These are phyloP conservation scores for Adelosebastes latens DNA, from an alignment of 2,797 vertebrate genomes.

Conservation along the genomic window DNA sequence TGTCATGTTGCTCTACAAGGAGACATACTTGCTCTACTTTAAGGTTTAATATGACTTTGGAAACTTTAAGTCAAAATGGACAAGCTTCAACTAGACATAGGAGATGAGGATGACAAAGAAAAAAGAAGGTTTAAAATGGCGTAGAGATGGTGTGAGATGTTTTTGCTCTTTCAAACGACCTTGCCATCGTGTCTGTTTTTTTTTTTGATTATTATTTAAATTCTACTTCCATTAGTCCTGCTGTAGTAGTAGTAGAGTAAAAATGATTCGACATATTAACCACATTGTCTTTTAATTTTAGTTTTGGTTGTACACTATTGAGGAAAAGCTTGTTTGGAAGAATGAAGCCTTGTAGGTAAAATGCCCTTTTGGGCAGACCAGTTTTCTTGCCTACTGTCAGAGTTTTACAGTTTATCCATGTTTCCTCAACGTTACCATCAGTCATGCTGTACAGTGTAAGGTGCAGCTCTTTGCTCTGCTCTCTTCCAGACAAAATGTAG, in stretches of 20 bases:
- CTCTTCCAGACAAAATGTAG: neutral
- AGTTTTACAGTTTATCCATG: neutral
- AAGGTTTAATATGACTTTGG: neutral
- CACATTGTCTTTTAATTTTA: neutral
- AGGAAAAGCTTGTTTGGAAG: neutral
- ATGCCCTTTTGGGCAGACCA: neutral
- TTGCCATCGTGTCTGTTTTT: neutral
- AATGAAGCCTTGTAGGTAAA: neutral
- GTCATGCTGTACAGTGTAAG: neutral
- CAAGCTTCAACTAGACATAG: neutral
- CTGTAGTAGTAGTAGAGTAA: neutral
- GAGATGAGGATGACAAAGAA: neutral
- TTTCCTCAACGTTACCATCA: constrained; percentile 32
- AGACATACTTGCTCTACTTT: neutral
- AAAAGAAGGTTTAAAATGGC: neutral
- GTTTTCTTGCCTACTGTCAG: neutral
- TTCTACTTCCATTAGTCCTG: neutral
- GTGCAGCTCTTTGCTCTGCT: constrained; percentile 11
- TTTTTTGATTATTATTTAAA: neutral
- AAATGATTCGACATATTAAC: neutral
- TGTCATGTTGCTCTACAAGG: neutral
- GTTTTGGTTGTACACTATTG: neutral
- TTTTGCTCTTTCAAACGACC: neutral
- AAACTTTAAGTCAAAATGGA: neutral
- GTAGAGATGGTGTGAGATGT: neutral